These are phyloP conservation scores for Pelodytes ibericus DNA, from an alignment of 2,797 vertebrate species.

Conservation along the genomic window DNA sequence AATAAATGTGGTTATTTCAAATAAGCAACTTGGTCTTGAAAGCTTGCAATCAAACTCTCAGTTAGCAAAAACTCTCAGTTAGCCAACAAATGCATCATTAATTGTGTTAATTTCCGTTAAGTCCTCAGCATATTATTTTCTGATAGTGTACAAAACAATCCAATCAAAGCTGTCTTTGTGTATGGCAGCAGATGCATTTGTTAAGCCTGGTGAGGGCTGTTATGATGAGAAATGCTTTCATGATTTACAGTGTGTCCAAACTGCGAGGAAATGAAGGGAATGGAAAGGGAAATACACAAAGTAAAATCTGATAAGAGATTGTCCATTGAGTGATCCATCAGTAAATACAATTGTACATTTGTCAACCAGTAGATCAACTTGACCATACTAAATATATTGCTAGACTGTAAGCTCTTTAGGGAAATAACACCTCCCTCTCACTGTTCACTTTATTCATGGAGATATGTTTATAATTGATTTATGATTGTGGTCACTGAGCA, in stretches of 20 bases:
- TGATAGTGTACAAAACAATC: conserved; percentile 63
- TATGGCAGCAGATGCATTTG: conserved; percentile 67
- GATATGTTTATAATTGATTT: not conserved
- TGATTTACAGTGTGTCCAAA: conserved; percentile 62
- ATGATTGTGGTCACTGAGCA: no score
- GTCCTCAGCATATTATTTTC: conserved; percentile 46
- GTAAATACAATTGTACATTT: not conserved
- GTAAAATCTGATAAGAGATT: not conserved
- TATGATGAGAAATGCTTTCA: conserved; percentile 66
- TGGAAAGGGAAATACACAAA: not conserved
- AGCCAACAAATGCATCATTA: not conserved
- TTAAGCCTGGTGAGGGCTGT: conserved; percentile 61
- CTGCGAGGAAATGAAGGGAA: conserved; percentile 54
- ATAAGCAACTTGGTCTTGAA: not conserved
- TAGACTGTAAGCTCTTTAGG: not conserved
- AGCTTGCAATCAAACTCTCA: not conserved
- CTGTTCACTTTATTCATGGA: not conserved
- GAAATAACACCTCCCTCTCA: not conserved
- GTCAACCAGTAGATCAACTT: not conserved
- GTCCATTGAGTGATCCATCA: not conserved
- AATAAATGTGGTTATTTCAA: not conserved
- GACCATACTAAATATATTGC: not conserved
- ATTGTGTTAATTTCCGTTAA: conserved; percentile 12
- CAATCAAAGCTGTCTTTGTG: conserved; percentile 62
- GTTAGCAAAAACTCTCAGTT: not conserved